phyloP scores from a whole-genome alignment of 2,113 vertebrate genomes.

The Channa argus region DNA sequence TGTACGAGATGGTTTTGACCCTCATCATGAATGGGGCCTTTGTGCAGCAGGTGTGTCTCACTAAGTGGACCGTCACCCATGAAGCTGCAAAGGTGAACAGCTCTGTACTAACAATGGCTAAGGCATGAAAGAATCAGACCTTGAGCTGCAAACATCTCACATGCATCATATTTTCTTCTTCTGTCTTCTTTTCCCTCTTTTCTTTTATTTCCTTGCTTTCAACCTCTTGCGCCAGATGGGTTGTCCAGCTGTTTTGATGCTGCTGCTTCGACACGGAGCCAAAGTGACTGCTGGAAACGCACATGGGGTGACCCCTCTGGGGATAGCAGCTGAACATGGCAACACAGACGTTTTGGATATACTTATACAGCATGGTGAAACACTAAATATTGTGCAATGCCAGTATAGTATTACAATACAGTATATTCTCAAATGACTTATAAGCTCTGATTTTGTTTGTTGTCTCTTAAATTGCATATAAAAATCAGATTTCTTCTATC shows the following conservation, averaged over 20 bases:
- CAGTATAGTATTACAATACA: too few species aligned
- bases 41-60: slow-evolving; percentile 86
- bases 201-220: background rate
- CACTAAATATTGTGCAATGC: too few species aligned
- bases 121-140: background rate
- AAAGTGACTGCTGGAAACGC: slow-evolving; percentile 78
- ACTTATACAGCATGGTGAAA: slow-evolving; percentile 86
- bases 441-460: too few species aligned
- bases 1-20: slow-evolving; percentile 82
- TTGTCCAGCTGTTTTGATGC: slow-evolving; percentile 80
- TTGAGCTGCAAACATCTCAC: too few species aligned
- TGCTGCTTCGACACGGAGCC: slow-evolving; percentile 87
- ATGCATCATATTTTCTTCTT: background rate
- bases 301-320: slow-evolving; percentile 88
- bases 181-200: background rate
- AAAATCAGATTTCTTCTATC: too few species aligned
- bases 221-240: slow-evolving; percentile 69
- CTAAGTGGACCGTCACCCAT: slow-evolving; percentile 87
- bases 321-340: slow-evolving; percentile 85
- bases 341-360: slow-evolving; percentile 86
- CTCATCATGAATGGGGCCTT: slow-evolving; percentile 86
- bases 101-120: fast-evolving
- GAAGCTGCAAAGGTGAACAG: slow-evolving; percentile 87
- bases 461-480: too few species aligned
- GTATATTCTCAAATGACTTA: too few species aligned